Evolutionary conservation across 2,888 invertebrate species (phyloP), one percentile per base, ranked within the genome.

Genomic region (Lamellibrachia satsuma): DNA sequence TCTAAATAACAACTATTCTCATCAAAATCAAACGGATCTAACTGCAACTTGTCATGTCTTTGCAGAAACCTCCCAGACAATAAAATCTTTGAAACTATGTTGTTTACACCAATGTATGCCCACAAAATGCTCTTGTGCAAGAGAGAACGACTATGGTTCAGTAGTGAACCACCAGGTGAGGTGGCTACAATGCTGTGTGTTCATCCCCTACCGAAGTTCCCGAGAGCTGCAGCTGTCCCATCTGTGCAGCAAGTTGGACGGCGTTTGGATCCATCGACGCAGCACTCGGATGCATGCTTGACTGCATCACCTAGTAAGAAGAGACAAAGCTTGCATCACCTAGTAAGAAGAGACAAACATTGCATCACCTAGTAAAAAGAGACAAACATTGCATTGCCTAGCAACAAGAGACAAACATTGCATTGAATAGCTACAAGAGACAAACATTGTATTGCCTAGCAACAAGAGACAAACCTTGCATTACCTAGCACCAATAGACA

Each of bases 241-340:
- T 75, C 75, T 75, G 75, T 15, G 75, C 75, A 22, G 75, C 75
- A n/a, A 75, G 75, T n/a, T 75, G 75, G 75, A 75, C 75, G 75
- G 75, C 75, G 75, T 75, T 75, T 15, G 75, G 75, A 22, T 75
- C 75, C 75, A 75, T 75, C 75, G 75, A 75, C 22, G 75, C 75
- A 75, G 75, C 75, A 75, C 22, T 75, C 22, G 75, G 75, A 75
- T 75, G 75, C 75, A 75, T 75, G 75, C 75, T 75, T 75, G 75
- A 75, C 75, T 75, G 75, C 75, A 75, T 75, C 75, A 75, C 75
- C 75, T 75, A 75, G 75, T n/a, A 75, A 75, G 6, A 75, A 75
- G 39, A 39, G 22, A 75, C 75, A 75, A 75, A 11, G 22, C 15
- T 6, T 75, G 75, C 75, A 75, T 75, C 75, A 75, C 15, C 75